Evolutionary conservation across 2,113 vertebrate genomes (phyloP).

Genomic region (Poeciliopsis retropinna): DNA sequence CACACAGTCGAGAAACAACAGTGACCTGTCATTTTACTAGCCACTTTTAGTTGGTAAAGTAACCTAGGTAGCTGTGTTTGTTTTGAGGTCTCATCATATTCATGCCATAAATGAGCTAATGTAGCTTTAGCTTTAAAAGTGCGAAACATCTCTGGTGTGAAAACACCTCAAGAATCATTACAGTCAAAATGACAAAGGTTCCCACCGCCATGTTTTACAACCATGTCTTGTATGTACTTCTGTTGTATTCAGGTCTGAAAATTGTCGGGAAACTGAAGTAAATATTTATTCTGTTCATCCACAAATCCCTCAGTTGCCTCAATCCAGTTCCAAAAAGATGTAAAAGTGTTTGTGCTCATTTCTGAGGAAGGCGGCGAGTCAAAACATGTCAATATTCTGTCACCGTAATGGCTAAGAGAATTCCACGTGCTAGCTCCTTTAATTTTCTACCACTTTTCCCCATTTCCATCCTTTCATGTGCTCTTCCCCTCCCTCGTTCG

Average conservation of each 20-base stretch:
- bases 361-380: constrained; percentile 3
- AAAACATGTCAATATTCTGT: constrained; percentile 6
- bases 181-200: neutral
- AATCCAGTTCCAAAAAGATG: neutral
- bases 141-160: no score
- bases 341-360: neutral
- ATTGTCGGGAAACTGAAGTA: neutral
- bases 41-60: no score
- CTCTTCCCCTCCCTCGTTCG: constrained; percentile 2
- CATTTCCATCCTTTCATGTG: constrained; percentile 41
- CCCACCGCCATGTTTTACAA: neutral
- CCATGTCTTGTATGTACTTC: neutral
- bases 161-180: neutral
- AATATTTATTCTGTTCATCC: neutral
- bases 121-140: no score
- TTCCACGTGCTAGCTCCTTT: constrained; percentile 3
- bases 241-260: neutral
- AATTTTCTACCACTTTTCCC: constrained; percentile 34
- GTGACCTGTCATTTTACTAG: no score
- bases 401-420: constrained; percentile 7
- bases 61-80: no score
- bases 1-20: no score
- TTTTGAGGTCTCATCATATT: no score
- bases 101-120: no score
- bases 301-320: neutral